Evolutionary conservation across 2,797 vertebrate species (phyloP).

Genomic region (Propithecus deckenii): DNA sequence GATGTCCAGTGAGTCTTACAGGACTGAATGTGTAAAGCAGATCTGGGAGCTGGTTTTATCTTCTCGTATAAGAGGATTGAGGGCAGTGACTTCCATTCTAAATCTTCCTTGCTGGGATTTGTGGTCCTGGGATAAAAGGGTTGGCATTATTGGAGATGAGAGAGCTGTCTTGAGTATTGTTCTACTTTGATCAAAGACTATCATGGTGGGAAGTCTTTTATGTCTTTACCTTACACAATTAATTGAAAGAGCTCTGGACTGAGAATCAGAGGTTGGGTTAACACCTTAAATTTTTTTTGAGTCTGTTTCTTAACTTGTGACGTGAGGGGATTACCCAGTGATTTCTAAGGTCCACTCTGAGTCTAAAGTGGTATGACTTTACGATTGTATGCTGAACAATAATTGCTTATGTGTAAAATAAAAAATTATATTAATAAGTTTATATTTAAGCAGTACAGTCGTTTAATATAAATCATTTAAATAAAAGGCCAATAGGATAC

Average conservation of each 20-base stretch:
- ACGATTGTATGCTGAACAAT: background rate
- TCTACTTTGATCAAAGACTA: constrained; percentile 1
- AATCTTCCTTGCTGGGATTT: constrained; percentile 49
- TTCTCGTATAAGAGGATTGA: constrained; percentile 27
- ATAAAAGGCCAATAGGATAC: background rate
- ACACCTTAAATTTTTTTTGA: background rate
- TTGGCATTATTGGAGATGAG: constrained; percentile 25
- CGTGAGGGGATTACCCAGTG: background rate
- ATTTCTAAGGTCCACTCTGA: background rate
- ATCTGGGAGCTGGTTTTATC: constrained; percentile 7
- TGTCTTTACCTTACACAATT: background rate
- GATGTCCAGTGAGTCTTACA: background rate
- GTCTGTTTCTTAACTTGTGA: background rate
- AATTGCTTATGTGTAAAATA: background rate
- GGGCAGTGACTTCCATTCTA: background rate
- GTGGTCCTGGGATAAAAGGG: background rate
- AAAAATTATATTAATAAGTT: background rate
- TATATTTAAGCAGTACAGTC: background rate
- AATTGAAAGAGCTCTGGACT: background rate
- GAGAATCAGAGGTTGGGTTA: background rate
- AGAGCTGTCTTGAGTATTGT: background rate
- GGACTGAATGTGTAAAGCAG: background rate
- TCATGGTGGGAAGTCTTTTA: background rate
- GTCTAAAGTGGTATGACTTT: background rate
- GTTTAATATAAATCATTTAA: background rate